Percentiles rank a stretch among this genome's conserved stretches.
These are phyloP conservation scores for Mystacornis crossleyi DNA, from an alignment of 2,113 vertebrate species.

Conservation along the genomic window DNA sequence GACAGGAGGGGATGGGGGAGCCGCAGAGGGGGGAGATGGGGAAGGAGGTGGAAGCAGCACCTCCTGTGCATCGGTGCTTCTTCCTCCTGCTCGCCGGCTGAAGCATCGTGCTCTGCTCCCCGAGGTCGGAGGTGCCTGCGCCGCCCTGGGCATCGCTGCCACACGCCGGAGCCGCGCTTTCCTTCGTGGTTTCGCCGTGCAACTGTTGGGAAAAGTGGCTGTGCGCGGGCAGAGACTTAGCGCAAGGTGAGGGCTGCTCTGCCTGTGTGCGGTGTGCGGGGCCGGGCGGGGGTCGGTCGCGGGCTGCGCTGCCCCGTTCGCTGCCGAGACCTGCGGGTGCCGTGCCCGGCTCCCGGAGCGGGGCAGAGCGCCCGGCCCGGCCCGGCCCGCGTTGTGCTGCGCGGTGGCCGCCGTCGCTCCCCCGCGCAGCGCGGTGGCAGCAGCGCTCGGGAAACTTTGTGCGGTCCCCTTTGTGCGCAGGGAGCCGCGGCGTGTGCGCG, in stretches of 20 bases:
- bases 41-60: neutral
- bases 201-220: neutral
- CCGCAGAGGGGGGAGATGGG: neutral
- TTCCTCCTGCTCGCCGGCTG: neutral
- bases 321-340: neutral
- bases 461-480: neutral
- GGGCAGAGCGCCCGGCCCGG: neutral
- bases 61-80: neutral
- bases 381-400: neutral
- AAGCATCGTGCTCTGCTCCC: neutral
- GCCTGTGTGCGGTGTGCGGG: accelerated
- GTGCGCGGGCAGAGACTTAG: neutral
- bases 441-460: conserved; percentile 6
- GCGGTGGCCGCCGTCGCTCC: neutral
- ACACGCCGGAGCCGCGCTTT: neutral
- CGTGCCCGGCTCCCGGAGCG: neutral
- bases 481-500: neutral
- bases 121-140: neutral
- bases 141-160: neutral
- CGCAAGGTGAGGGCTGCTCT: neutral
- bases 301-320: too few species aligned
- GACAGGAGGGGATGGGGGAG: neutral
- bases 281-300: too few species aligned
- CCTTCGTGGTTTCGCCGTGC: neutral
- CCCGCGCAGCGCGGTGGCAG: neutral